Evolutionary conservation across 2,888 invertebrate genomes (phyloP), one percentile per base, ranked within the genome.

Genomic region (Cryptophagus acutangulus): DNA sequence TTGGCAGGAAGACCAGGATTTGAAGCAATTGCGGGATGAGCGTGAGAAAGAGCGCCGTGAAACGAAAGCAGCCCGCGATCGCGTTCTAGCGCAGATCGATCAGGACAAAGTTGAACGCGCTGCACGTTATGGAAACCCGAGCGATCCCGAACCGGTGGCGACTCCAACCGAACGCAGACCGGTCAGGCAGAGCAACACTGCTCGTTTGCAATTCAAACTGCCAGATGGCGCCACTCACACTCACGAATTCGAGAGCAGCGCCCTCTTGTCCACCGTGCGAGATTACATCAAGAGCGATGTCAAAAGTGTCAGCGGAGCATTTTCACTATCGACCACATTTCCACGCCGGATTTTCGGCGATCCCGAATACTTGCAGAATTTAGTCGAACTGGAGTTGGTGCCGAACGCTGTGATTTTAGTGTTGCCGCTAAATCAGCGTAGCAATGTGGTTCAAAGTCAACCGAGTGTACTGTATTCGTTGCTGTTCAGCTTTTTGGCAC

Each of bases 141-240:
- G 36, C 24, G 15, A 71, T 1, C 29, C 70, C 5, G 31, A 29
- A 33, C 35, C 47, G 6, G 29, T 45, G 13, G 40, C 17, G 17
- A 26, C 49, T 10, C 20, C 47, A 33, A 33, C 38, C 31, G 30
- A 72, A 1, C 36, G 71, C 3, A 36, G 54, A 14, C 41, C 43
- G 17, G 36, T 47, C 20, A 38, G 48, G 2, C 43, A 46, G 33
- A 17, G 71, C 38, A 74, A 78, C 47, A 66, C 70, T 25, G 76
- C 87, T 0, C 76, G 89, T 37, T 78, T 95, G 25, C 93, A 93
- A 71, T 90, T 94, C 64, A 83, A 87, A 56, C 63, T 92, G 51
- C 87, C 92, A 0, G 85, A 88, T 65, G 93, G 93, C 1, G 75
- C 78, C 1, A 77, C 82, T 0, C 77, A 82, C 47, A 82, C 81